Percentiles rank a stretch among this genome's conserved stretches.
phyloP scores from a whole-genome alignment of 2,888 invertebrate species.

The Callinectes sapidus region DNA sequence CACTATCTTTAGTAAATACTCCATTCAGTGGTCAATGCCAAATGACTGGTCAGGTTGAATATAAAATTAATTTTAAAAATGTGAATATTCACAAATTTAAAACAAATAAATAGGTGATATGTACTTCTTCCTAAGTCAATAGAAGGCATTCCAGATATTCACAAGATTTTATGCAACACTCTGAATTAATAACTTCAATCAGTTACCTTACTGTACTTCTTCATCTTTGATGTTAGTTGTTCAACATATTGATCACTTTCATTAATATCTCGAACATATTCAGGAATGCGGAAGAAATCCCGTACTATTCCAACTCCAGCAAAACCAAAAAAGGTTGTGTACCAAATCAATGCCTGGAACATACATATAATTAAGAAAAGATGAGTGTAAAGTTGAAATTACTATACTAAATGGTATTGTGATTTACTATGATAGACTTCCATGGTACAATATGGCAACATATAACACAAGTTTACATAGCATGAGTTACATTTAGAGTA shows the following conservation, averaged over 20 bases:
- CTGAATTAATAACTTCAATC: not conserved
- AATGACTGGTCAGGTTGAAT: too few species aligned
- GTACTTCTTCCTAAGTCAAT: not conserved
- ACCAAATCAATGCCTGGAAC: slow-evolving; percentile 62
- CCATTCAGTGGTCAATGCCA: not conserved
- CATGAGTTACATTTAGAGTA: too few species aligned
- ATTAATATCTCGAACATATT: slow-evolving; percentile 85
- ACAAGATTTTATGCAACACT: not conserved
- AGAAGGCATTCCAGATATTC: not conserved
- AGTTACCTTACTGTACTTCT: slow-evolving; percentile 82
- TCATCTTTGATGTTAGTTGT: slow-evolving; percentile 81
- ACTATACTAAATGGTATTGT: not conserved
- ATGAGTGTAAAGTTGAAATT: not conserved
- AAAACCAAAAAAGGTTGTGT: slow-evolving; percentile 83
- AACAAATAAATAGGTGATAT: too few species aligned
- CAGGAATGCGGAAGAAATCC: slow-evolving; percentile 89
- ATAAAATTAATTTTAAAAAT: too few species aligned
- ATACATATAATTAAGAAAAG: slow-evolving; percentile 7
- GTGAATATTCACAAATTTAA: not conserved
- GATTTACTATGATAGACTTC: not conserved
- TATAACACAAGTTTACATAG: too few species aligned
- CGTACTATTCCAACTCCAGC: slow-evolving; percentile 90
- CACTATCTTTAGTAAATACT: too few species aligned
- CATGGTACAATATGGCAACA: too few species aligned
- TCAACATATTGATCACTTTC: slow-evolving; percentile 74